phyloP scores from a whole-genome alignment of 2,113 vertebrate species.

The Gambusia holbrooki region DNA sequence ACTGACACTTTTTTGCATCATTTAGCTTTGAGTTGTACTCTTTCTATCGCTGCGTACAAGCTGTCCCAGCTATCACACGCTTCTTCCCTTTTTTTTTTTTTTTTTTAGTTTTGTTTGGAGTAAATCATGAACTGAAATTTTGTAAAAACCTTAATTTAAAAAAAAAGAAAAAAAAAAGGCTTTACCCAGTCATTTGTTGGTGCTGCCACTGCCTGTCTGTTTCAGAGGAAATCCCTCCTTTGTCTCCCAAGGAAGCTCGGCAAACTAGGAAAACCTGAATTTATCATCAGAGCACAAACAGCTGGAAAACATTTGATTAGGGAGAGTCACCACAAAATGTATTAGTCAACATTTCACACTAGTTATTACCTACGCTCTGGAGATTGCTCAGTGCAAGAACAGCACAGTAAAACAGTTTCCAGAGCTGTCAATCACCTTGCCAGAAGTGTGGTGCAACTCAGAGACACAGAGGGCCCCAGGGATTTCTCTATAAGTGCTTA shows the following conservation, averaged over 20 bases:
- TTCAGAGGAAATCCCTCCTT: conserved; percentile 82
- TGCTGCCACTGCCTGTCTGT: conserved; percentile 72
- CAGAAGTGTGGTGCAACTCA: conserved; percentile 65
- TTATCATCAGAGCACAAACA: conserved; percentile 76
- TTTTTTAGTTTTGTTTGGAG: background rate
- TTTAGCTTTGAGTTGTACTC: background rate
- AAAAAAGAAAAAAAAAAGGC: background rate
- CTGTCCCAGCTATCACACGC: conserved; percentile 16
- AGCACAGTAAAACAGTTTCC: conserved; percentile 67
- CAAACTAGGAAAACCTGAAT: conserved; percentile 76
- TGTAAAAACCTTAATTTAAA: conserved; percentile 39
- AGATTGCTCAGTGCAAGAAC: conserved; percentile 66
- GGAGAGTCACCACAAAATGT: conserved; percentile 61
- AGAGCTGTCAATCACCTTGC: conserved; percentile 69
- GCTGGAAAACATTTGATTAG: conserved; percentile 72
- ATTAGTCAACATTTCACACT: conserved; percentile 71
- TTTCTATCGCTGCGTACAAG: conserved; percentile 1
- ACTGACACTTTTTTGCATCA: conserved; percentile 14
- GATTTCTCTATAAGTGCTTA: conserved; percentile 62
- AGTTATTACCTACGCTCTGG: conserved; percentile 63
- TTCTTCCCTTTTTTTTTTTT: conserved; percentile 6
- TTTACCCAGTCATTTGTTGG: conserved; percentile 63
- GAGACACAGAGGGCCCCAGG: conserved; percentile 56
- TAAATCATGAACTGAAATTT: conserved; percentile 61
- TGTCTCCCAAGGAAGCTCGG: conserved; percentile 80